These are phyloP conservation scores for Drosophila anomalata DNA, from an alignment of 2,888 invertebrate species.

Conservation along the genomic window DNA sequence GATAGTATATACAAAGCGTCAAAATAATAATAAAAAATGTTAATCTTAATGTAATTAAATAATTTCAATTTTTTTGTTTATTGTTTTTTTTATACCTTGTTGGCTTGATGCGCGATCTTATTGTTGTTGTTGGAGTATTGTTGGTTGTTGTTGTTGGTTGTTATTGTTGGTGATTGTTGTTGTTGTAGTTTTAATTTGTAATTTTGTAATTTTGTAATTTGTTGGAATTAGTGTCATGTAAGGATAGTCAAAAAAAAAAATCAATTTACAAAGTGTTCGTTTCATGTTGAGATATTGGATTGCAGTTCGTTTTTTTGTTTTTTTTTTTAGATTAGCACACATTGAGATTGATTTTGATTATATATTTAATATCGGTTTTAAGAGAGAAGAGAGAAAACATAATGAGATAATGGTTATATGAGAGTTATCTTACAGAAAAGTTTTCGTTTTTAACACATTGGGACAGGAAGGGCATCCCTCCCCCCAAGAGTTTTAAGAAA, in stretches of 20 bases:
- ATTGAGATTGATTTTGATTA: slow-evolving; percentile 71
- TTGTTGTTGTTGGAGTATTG: slow-evolving; percentile 57
- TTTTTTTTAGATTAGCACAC: slow-evolving; percentile 73
- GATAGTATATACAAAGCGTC: slow-evolving; percentile 62
- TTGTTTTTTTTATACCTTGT: slow-evolving; percentile 83
- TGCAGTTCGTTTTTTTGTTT: slow-evolving; percentile 49
- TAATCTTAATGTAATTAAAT: slow-evolving; percentile 50
- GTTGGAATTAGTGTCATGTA: slow-evolving; percentile 49
- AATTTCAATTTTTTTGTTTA: slow-evolving; percentile 68
- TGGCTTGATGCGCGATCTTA: slow-evolving; percentile 84
- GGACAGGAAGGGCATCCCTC: too few relatives aligned
- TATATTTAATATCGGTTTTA: slow-evolving; percentile 51
- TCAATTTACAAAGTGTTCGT: slow-evolving; percentile 48
- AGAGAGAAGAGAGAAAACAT: slow-evolving; percentile 78
- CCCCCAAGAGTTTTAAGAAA: slow-evolving; percentile 1
- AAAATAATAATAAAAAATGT: slow-evolving; percentile 24
- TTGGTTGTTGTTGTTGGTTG: slow-evolving; percentile 38
- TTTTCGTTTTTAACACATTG: background rate
- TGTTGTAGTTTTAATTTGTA: slow-evolving; percentile 19
- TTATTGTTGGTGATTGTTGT: slow-evolving; percentile 53
- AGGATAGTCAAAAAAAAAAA: slow-evolving; percentile 53
- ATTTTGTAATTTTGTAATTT: slow-evolving; percentile 42
- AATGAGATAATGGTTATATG: slow-evolving; percentile 76
- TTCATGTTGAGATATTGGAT: slow-evolving; percentile 55
- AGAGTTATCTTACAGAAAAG: slow-evolving; percentile 71